Base-by-base conservation (phyloP, 2,113 vertebrate genomes). In the Oophaga pumilio region DNA sequence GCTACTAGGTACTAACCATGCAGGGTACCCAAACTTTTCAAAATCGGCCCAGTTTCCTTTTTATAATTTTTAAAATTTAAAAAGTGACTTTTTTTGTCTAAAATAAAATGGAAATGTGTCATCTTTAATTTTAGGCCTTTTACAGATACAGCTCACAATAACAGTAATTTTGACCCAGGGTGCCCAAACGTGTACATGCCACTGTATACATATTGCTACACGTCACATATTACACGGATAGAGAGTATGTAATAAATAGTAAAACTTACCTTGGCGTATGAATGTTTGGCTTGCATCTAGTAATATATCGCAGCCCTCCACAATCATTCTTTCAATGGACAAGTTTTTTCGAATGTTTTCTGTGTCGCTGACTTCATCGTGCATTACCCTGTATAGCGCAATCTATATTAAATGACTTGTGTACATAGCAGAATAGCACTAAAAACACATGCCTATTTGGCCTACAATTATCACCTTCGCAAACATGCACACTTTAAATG, bases 261-360 rank as follows among this genome's bases (percentile, higher is more conserved):
- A 74, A n/a, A 26, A 85, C 95, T 95, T 92, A 99, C 98, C 97
- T 95, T 99, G 97, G 81, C 97, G 96, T 91, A 98, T 96, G 59
- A 99, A 98, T 24, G 97, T 99, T 85, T 99, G 98, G 90, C 98
- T 99, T 89, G 98, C 98, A 81, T 99, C 98, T 89, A 99, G 92
- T 89, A 99, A 90, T 88, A 99, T 98, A 92, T 99, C 98, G 90
- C 98, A 99, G 74, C 98, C 98, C 89, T 99, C 98, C 52, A 99
- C 98, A 24, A 99, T 99, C 91, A 97, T 99, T 91, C 98, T 95
- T 91, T 99, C 98, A 83, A 99, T 99, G 89, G 98, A 97, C 78
- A 99, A 94, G 91, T 98, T 99, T 93, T 99, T 99, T 13, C 98
- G 91, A 90, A 99, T 99, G 93, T 99, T 99, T 91, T 99, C 98